Base-by-base conservation (phyloP, 2,888 invertebrate genomes). In the Aleiodes alternator region DNA sequence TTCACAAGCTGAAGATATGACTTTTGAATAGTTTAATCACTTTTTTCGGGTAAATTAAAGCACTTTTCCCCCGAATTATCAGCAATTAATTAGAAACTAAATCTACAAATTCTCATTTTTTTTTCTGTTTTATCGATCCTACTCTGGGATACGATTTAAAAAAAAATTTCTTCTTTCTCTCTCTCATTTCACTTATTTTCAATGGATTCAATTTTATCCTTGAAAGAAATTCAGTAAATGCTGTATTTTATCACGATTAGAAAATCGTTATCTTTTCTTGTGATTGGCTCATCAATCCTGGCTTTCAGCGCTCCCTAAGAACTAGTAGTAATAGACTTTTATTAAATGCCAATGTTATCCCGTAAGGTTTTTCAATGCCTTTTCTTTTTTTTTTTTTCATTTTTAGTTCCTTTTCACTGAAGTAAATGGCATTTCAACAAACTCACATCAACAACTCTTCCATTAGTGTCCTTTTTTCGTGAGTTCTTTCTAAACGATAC, bases 301-400 rank as follows among this genome's bases (percentile, higher is more conserved):
- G 64, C 64, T 72, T 64, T 64, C 43, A 53, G 29, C 53, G 8
- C 8, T 48, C 29, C 43, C 12, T n/a, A 34, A 29, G 23, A 64
- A 64, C 64, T 48, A 43, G 8, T 4, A 16, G 64, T 64, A 43
- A 64, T 64, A 61, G 64, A 50, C 51, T 53, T 50, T 72, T 72
- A 72, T 72, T 72, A 64, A 72, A 72, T 69, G 55, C 72, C 53
- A 61, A 51, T 48, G 64, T 64, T 61, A 50, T 53, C 38, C 61
- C 8, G 51, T 38, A 31, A 59, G 43, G 43, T 43, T 43, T 23
- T 11, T 43, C 43, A 43, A 43, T 11, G 43, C 7, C 7, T 43
- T 43, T 43, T 51, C 51, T 53, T 72, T 72, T 23, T 23, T 23
- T 23, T 23, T 23, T 23, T 23, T 23, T 2, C 23, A 23, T 23